Conservation (phyloP, 2,888 invertebrate genomes). For the Sinelater perroti region DNA sequence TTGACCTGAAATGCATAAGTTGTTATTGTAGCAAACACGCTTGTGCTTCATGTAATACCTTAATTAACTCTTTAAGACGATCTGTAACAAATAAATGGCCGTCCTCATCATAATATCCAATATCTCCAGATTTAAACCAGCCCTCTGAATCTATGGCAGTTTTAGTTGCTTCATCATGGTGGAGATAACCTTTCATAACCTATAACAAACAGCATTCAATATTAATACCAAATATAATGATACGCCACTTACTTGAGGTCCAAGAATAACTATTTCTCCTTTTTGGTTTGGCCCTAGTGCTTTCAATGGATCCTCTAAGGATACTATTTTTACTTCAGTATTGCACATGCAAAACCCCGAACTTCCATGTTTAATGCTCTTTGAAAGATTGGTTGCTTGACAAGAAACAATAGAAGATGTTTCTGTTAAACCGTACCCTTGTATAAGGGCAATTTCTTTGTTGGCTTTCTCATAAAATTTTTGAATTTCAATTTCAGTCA, state of each 20-base stretch:
- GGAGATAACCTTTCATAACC: constrained; percentile 77
- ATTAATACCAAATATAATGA: no score
- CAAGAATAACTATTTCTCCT: constrained; percentile 78
- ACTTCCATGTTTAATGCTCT: constrained; percentile 49
- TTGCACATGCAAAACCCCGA: constrained; percentile 69
- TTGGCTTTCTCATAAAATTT: constrained; percentile 48
- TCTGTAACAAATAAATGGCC: constrained; percentile 75
- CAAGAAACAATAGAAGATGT: constrained; percentile 67
- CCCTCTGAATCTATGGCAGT: constrained; percentile 69
- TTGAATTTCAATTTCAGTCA: constrained; percentile 51
- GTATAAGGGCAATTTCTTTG: constrained; percentile 43
- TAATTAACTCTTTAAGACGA: constrained; percentile 81
- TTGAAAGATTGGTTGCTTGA: constrained; percentile 39
- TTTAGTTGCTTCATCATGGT: constrained; percentile 75
- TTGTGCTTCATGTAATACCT: constrained; percentile 52
- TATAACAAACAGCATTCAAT: constrained; percentile 66
- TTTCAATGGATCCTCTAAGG: constrained; percentile 50
- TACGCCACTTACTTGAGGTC: constrained; percentile 74
- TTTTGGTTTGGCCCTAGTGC: constrained; percentile 54
- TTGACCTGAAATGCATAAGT: constrained; percentile 52
- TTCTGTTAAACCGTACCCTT: constrained; percentile 75
- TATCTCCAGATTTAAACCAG: constrained; percentile 78
- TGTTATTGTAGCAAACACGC: no score
- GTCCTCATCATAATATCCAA: constrained; percentile 65
- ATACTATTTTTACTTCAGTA: constrained; percentile 71